These are phyloP conservation scores for Thamnaconus septentrionalis DNA, from an alignment of 2,113 vertebrate genomes.

Conservation along the genomic window DNA sequence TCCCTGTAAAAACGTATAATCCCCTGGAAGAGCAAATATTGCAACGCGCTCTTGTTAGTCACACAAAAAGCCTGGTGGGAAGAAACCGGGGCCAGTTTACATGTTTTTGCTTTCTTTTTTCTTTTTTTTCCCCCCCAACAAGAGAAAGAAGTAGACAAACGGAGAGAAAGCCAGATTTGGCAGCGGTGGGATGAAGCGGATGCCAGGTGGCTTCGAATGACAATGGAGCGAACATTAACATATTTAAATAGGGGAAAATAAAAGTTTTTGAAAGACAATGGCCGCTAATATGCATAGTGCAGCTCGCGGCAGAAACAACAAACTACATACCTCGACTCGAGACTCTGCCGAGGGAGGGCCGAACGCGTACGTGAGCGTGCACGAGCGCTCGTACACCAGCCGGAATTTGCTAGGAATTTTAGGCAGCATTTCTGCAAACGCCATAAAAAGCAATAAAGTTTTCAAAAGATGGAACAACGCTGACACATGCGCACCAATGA, in stretches of 20 bases:
- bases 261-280: constrained; percentile 69
- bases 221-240: constrained; percentile 70
- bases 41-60: constrained; percentile 51
- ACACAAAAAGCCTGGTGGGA: constrained; percentile 44
- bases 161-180: constrained; percentile 19
- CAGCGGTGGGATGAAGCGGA: constrained; percentile 37
- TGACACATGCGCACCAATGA: constrained; percentile 5
- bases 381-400: not conserved
- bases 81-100: constrained; percentile 6
- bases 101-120: constrained; percentile 2
- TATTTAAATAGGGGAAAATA: constrained; percentile 72
- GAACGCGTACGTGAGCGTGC: not conserved
- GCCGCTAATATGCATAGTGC: constrained; percentile 62
- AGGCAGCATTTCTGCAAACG: constrained; percentile 72
- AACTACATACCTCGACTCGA: constrained; percentile 45
- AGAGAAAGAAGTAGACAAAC: constrained; percentile 1
- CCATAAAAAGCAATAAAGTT: constrained; percentile 72
- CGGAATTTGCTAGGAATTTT: constrained; percentile 56
- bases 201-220: constrained; percentile 74
- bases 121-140: constrained; percentile 14
- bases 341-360: constrained; percentile 33
- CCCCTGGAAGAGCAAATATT: constrained; percentile 74
- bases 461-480: constrained; percentile 16
- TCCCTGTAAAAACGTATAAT: constrained; percentile 76
- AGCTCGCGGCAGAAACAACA: constrained; percentile 40